phyloP scores from a whole-genome alignment of 2,888 invertebrate species.

The Invenusta paracnida region DNA sequence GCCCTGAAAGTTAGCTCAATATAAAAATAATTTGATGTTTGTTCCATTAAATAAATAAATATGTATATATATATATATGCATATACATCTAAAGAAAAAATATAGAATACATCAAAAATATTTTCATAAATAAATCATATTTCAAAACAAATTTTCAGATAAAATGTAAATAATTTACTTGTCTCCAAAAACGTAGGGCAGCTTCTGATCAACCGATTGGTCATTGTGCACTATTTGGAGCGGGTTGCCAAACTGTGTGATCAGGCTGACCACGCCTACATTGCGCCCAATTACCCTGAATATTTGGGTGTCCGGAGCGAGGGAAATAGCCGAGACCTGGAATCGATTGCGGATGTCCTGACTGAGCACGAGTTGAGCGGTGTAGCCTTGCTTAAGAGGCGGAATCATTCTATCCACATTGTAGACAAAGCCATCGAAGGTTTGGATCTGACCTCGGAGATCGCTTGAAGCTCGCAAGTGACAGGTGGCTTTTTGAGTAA shows the following conservation, averaged over 20 bases:
- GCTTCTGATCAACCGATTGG: neutral
- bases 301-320: neutral
- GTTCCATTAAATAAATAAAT: too few relatives aligned
- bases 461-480: neutral
- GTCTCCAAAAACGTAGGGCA: neutral
- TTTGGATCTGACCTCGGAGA: neutral
- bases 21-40: too few relatives aligned
- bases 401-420: neutral
- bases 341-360: constrained; percentile 1
- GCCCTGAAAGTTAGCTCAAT: too few relatives aligned
- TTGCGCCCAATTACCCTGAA: neutral
- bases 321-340: neutral
- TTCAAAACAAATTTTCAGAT: too few relatives aligned
- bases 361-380: neutral
- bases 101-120: too few relatives aligned
- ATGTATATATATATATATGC: too few relatives aligned
- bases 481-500: neutral
- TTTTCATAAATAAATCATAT: too few relatives aligned
- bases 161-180: neutral
- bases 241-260: neutral
- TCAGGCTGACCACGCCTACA: neutral
- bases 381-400: neutral
- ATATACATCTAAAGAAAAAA: too few relatives aligned
- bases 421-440: neutral
- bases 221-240: neutral